Evolutionary conservation across 2,888 invertebrate genomes (phyloP).

Genomic region (Drosophila affinis): DNA sequence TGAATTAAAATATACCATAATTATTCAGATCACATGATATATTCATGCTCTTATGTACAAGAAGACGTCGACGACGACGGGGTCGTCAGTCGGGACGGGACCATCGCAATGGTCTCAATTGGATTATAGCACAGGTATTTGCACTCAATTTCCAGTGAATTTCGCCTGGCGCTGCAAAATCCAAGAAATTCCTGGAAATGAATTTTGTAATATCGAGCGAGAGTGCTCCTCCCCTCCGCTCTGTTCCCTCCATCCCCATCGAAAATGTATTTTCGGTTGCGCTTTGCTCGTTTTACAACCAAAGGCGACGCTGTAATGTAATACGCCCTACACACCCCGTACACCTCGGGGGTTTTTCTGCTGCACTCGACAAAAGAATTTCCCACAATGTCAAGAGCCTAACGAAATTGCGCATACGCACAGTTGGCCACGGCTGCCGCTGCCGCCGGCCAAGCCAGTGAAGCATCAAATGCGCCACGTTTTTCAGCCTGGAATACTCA

Average conservation of each 20-base stretch:
- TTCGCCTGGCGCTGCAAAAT: constrained; percentile 54
- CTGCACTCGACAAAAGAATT: constrained; percentile 73
- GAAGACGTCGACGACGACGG: not conserved
- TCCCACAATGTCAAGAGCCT: constrained; percentile 73
- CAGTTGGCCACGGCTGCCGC: constrained; percentile 25
- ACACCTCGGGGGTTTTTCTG: constrained; percentile 46
- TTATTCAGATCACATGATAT: not conserved
- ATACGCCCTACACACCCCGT: constrained; percentile 41
- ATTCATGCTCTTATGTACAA: not conserved
- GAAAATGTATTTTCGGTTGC: not conserved
- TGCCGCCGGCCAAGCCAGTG: constrained; percentile 23
- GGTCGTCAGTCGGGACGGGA: not conserved
- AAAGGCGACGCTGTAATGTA: constrained; percentile 58
- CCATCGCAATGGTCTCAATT: constrained; percentile 1
- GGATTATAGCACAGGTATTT: constrained; percentile 11
- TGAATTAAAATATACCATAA: too few relatives aligned
- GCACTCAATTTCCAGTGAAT: constrained; percentile 17
- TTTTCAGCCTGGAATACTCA: constrained; percentile 17
- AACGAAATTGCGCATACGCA: constrained; percentile 71
- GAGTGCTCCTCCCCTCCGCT: constrained; percentile 6
- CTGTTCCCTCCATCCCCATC: not conserved
- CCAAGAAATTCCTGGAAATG: constrained; percentile 51
- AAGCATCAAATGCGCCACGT: constrained; percentile 32
- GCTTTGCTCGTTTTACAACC: constrained; percentile 60
- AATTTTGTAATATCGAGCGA: constrained; percentile 67